phyloP scores from a whole-genome alignment of 2,113 vertebrate genomes.

The Lophochroa leadbeateri region DNA sequence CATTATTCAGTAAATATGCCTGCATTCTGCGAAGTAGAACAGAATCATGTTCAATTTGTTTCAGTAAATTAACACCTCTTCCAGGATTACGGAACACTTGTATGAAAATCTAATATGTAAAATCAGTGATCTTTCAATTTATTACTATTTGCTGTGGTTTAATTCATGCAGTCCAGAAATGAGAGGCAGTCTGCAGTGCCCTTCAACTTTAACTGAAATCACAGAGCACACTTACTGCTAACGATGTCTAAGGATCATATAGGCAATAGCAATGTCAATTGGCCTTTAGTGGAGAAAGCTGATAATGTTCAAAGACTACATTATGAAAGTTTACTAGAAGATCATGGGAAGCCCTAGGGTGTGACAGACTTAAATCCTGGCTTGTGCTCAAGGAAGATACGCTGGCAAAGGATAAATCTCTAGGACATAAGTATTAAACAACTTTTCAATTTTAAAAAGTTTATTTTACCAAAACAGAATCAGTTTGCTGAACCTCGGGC shows the following conservation, averaged over 20 bases:
- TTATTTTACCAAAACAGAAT: not conserved
- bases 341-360: not conserved
- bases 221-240: not conserved
- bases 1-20: not conserved
- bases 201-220: not conserved
- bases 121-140: not conserved
- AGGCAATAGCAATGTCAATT: not conserved
- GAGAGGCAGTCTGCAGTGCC: not conserved
- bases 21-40: not conserved
- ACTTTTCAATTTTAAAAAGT: not conserved
- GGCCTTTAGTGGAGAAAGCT: not conserved
- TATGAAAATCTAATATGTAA: not conserved
- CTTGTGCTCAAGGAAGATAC: not conserved
- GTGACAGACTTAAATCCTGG: not conserved
- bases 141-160: not conserved
- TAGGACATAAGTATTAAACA: not conserved
- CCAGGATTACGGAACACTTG: not conserved
- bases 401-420: not conserved
- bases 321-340: not conserved
- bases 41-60: not conserved
- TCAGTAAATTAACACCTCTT: not conserved
- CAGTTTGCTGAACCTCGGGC: not conserved
- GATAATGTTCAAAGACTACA: not conserved
- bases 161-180: not conserved
- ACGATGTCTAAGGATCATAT: not conserved